These are phyloP conservation scores for Hetaerina titia DNA, from an alignment of 2,888 invertebrate species.

Conservation along the genomic window DNA sequence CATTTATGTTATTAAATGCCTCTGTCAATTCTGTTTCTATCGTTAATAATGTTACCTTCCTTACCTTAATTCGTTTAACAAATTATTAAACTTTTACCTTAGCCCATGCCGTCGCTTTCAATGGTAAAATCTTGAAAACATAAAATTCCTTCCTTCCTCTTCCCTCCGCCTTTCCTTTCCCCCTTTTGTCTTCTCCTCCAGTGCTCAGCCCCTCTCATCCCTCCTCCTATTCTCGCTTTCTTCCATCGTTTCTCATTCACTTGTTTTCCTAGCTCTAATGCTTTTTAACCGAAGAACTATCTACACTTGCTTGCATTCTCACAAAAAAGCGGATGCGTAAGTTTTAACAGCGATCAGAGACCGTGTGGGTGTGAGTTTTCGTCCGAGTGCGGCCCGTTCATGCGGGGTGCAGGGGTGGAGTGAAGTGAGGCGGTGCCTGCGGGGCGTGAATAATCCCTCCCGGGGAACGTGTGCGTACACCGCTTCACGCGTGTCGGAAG, in stretches of 20 bases:
- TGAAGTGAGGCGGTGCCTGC: not conserved
- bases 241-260: too few species aligned
- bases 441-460: not conserved
- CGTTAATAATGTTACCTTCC: too few species aligned
- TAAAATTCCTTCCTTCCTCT: too few species aligned
- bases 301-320: not conserved
- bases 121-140: too few species aligned
- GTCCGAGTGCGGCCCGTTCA: not conserved
- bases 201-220: not conserved
- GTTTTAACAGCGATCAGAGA: not conserved
- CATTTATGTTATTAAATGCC: too few species aligned
- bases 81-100: too few species aligned
- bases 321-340: not conserved
- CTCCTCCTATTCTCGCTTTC: not conserved
- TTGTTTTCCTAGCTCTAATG: too few species aligned
- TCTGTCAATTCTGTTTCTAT: too few species aligned
- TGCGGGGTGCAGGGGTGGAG: not conserved
- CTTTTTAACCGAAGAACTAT: not conserved
- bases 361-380: not conserved
- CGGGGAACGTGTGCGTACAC: not conserved
- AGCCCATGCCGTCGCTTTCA: too few species aligned
- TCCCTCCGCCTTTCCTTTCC: too few species aligned
- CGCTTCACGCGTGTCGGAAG: conserved; percentile 21
- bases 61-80: too few species aligned
- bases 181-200: not conserved